Evolutionary conservation across 2,888 invertebrate genomes (phyloP).

Genomic region (Plebejus melissa): DNA sequence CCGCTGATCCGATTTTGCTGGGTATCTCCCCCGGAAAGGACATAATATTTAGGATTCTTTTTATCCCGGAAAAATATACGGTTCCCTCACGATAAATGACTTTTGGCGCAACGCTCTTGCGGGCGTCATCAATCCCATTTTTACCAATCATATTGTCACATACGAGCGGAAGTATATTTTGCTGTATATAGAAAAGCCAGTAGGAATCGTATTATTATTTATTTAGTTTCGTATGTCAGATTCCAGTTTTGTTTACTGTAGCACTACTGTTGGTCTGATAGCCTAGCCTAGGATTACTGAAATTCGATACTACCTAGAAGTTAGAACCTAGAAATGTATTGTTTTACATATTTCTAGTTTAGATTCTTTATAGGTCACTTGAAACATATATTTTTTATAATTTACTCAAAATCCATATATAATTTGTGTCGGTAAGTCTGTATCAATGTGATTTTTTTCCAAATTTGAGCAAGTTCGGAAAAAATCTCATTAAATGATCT

Average conservation of each 20-base stretch:
- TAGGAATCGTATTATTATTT: background rate
- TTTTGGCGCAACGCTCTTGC: too few species aligned
- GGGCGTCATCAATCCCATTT: background rate
- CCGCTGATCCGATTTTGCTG: too few species aligned
- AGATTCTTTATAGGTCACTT: background rate
- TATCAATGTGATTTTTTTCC: too few species aligned
- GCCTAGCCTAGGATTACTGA: conserved; percentile 4
- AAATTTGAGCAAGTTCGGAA: too few species aligned
- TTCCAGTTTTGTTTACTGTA: conserved; percentile 10
- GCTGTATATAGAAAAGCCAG: background rate
- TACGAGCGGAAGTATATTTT: background rate
- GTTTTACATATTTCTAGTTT: background rate
- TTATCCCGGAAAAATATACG: too few species aligned
- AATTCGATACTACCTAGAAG: background rate
- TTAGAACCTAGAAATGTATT: background rate
- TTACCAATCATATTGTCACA: background rate
- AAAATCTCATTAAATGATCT: too few species aligned
- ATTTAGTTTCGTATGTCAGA: conserved; percentile 8
- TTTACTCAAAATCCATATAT: too few species aligned
- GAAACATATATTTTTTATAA: too few species aligned
- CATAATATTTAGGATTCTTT: too few species aligned
- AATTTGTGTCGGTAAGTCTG: too few species aligned
- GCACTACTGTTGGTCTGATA: background rate
- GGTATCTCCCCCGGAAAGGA: too few species aligned
- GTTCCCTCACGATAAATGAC: too few species aligned